phyloP scores from a whole-genome alignment of 2,797 vertebrate species.

The Etheostoma perlongum region DNA sequence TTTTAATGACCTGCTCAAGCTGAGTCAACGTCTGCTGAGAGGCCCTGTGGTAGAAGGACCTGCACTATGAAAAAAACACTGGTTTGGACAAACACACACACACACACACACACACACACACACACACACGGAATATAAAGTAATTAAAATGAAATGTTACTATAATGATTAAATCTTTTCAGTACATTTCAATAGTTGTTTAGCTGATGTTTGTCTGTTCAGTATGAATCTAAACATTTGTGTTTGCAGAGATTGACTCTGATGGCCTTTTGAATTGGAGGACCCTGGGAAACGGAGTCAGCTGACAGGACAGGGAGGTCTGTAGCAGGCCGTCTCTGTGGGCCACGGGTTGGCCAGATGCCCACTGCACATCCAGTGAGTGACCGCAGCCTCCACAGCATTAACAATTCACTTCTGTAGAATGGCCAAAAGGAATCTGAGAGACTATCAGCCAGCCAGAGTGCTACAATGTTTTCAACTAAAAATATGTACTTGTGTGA shows the following conservation, averaged over 20 bases:
- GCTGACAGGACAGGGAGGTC: constrained; percentile 81
- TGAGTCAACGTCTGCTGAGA: constrained; percentile 69
- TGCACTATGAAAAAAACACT: constrained; percentile 39
- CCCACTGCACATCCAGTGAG: constrained; percentile 71
- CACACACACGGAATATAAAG: constrained; percentile 6
- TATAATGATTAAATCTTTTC: constrained; percentile 33
- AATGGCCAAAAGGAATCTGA: constrained; percentile 54
- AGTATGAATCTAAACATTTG: constrained; percentile 74
- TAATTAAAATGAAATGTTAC: constrained; percentile 36
- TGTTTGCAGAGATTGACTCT: constrained; percentile 84
- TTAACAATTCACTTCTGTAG: constrained; percentile 71
- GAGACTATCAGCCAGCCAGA: constrained; percentile 23
- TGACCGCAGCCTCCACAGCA: constrained; percentile 61
- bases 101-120: constrained; percentile 16
- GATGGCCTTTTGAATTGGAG: constrained; percentile 82
- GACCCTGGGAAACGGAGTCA: constrained; percentile 86
- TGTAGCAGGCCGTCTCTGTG: constrained; percentile 67
- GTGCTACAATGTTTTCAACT: constrained; percentile 8
- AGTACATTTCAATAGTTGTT: constrained; percentile 39
- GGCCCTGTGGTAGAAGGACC: constrained; percentile 31
- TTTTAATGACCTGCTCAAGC: constrained; percentile 67
- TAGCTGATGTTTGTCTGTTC: constrained; percentile 53
- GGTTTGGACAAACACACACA: constrained; percentile 3
- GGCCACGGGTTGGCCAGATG: constrained; percentile 72
- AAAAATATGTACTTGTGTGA: background rate